Evolutionary conservation across 2,797 vertebrate species (phyloP).

Genomic region (Lophius americanus): DNA sequence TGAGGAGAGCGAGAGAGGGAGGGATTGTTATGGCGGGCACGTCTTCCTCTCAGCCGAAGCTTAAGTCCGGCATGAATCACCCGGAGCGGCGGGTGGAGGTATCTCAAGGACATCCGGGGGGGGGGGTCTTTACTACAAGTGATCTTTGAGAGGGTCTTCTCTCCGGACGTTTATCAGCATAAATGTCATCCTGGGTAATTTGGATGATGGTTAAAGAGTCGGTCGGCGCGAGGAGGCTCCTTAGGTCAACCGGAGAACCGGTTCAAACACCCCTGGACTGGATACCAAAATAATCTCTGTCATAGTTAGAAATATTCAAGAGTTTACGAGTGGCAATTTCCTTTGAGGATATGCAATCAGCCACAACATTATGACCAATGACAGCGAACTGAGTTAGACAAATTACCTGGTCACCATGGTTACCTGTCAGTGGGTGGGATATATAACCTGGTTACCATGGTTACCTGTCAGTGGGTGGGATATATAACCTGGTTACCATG

Average conservation of each 20-base stretch:
- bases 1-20: constrained; percentile 9
- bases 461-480: too few relatives aligned
- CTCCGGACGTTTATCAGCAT: constrained; percentile 3
- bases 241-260: not conserved
- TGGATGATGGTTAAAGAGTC: not conserved
- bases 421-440: too few relatives aligned
- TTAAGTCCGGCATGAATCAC: not conserved
- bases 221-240: not conserved
- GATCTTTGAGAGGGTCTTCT: constrained; percentile 13
- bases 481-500: too few relatives aligned
- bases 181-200: not conserved
- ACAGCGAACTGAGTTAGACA: too few relatives aligned
- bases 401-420: too few relatives aligned
- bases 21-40: not conserved
- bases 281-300: not conserved
- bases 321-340: too few relatives aligned
- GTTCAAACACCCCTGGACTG: not conserved
- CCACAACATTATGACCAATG: too few relatives aligned
- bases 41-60: constrained; percentile 9
- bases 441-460: too few relatives aligned
- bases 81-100: not conserved
- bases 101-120: constrained; percentile 6
- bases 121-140: not conserved
- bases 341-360: too few relatives aligned
- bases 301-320: not conserved